These are phyloP conservation scores for Onychomys leucogaster DNA, from an alignment of 2,797 vertebrate genomes.

Conservation along the genomic window DNA sequence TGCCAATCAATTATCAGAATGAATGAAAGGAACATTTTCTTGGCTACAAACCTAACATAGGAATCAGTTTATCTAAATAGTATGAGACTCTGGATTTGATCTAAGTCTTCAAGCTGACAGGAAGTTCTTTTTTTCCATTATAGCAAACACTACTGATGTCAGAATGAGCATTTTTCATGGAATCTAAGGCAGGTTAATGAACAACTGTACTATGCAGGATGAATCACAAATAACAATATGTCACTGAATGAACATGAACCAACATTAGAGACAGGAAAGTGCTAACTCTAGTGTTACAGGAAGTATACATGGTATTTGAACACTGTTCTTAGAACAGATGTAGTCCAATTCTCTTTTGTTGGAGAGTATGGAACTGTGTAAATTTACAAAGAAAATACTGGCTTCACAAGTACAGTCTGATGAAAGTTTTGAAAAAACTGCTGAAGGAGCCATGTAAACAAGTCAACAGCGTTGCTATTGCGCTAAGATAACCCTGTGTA, in stretches of 20 bases:
- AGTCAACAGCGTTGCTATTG: neutral
- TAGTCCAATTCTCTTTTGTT: neutral
- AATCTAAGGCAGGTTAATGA: neutral
- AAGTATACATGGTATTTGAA: neutral
- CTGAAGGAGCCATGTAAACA: neutral
- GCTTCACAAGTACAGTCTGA: neutral
- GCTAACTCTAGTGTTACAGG: neutral
- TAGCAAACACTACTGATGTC: neutral
- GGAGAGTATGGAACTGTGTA: neutral
- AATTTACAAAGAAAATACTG: neutral
- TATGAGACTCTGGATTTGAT: too few species aligned
- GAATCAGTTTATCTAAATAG: too few species aligned
- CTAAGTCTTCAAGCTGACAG: too few species aligned
- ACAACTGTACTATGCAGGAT: neutral
- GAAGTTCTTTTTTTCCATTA: neutral
- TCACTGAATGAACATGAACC: too few species aligned
- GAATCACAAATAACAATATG: neutral
- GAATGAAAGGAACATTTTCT: neutral
- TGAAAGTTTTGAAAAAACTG: neutral
- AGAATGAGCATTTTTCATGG: neutral
- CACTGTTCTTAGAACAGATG: neutral
- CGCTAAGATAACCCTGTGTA: neutral
- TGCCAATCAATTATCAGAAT: neutral
- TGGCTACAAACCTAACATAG: neutral
- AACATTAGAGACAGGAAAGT: neutral